Base-by-base conservation (phyloP, 2,888 invertebrate genomes). In the Mactromeris polynyma region DNA sequence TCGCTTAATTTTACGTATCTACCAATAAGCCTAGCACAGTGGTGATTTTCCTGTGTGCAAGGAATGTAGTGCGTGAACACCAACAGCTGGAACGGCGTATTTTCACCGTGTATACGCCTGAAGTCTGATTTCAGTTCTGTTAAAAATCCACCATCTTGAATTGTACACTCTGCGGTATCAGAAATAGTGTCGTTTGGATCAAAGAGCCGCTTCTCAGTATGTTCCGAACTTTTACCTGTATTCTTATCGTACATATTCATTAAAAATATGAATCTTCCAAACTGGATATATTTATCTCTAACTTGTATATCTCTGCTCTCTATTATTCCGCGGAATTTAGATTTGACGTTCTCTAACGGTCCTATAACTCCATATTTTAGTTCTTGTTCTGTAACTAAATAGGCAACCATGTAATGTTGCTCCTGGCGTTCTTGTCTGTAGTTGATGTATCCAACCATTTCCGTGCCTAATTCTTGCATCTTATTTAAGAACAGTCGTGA, bases 221-320 rank as follows among this genome's bases (percentile, higher is more conserved):
- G 58, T n/a, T 26, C 26, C 9, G 11, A n/a, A 26, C 58, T 64
- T 64, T 64, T 64, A 64, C 58, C 7, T 26, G 26, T 26, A 0
- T 26, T 64, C 26, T 64, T 64, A 64, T 64, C 26, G 11, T 64
- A 64, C 26, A 64, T 2, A 64, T 64, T 64, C 58, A 64, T 26
- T 64, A 64, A n/a, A 64, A 64, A 64, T 64, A 64, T 64, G 58
- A 64, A 64, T 64, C 58, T 64, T 9, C 26, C 58, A 26, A 64
- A 64, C 58, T 64, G 26, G 58, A 64, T 9, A 26, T 64, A 64
- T 64, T 26, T 64, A 64, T 64, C 9, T 26, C 58, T n/a, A 2
- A 64, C 26, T 64, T n/a, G n/a, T 64, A 64, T 26, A 64, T 26
- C 26, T 9, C 26, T n/a, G 11, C 3, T 26, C 9, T 7, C 58